Conservation (phyloP, 2,888 invertebrate species). For the Erpobdella octoculata region DNA sequence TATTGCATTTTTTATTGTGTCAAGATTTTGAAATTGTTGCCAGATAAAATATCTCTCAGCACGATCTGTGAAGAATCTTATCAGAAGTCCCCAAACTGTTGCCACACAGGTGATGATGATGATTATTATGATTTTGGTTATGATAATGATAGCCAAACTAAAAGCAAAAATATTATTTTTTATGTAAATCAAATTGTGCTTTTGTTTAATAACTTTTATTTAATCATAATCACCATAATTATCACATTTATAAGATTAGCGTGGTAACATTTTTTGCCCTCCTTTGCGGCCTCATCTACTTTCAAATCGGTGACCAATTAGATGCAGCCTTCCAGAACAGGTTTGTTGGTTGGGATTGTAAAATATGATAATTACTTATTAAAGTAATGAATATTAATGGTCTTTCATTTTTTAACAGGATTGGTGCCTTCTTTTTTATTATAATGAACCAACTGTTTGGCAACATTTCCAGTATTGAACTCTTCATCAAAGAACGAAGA, state of each 20-base stretch:
- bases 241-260: constrained; percentile 40
- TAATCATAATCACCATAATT: background rate
- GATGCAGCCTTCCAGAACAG: constrained; percentile 50
- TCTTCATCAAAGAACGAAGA: constrained; percentile 51
- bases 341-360: constrained; percentile 36
- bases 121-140: background rate
- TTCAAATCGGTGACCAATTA: constrained; percentile 42
- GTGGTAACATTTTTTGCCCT: constrained; percentile 46
- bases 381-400: background rate
- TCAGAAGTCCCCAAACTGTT: constrained; percentile 46
- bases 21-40: constrained; percentile 1
- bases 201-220: background rate
- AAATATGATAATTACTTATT: background rate
- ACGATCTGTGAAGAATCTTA: constrained; percentile 45
- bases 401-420: constrained; percentile 40
- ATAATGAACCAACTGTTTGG: constrained; percentile 52
- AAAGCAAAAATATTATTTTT: background rate
- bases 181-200: background rate
- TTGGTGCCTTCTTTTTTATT: constrained; percentile 52
- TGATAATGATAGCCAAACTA: background rate
- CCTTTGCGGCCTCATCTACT: constrained; percentile 50
- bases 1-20: background rate
- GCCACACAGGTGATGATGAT: constrained; percentile 34
- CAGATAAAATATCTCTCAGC: constrained; percentile 35
- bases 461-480: constrained; percentile 50